These are phyloP conservation scores for Apeira syringaria DNA, from an alignment of 2,888 invertebrate species.

Conservation along the genomic window DNA sequence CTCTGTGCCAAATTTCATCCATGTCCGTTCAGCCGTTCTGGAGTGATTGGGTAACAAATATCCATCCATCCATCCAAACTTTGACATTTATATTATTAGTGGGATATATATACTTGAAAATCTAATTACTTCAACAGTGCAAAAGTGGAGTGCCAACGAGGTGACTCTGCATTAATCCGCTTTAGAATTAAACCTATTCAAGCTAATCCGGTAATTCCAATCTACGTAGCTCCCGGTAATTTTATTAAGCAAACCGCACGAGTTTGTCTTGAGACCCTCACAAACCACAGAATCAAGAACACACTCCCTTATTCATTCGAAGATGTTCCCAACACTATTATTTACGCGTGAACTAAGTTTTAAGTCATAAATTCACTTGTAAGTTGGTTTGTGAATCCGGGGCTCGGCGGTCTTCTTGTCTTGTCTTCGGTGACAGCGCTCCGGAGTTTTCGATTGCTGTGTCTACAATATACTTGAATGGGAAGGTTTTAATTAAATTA, in stretches of 20 bases:
- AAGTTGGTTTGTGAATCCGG: constrained; percentile 51
- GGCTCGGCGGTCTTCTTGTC: constrained; percentile 30
- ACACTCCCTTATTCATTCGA: constrained; percentile 43
- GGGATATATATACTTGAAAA: too few relatives aligned
- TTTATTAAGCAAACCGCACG: constrained; percentile 18
- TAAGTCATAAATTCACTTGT: constrained; percentile 49
- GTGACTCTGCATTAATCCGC: constrained; percentile 14
- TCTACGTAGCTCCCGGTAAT: constrained; percentile 17
- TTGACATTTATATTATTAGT: too few relatives aligned
- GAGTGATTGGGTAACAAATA: too few relatives aligned
- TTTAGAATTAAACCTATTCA: constrained; percentile 11
- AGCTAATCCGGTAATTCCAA: constrained; percentile 15
- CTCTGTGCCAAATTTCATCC: too few relatives aligned
- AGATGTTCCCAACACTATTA: constrained; percentile 37
- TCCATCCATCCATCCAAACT: too few relatives aligned
- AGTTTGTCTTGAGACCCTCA: constrained; percentile 22
- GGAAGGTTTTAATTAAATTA: constrained; percentile 19
- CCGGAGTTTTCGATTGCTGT: constrained; percentile 40
- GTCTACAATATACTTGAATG: constrained; percentile 23
- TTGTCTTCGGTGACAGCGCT: constrained; percentile 46
- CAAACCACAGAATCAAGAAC: constrained; percentile 23
- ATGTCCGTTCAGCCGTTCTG: too few relatives aligned
- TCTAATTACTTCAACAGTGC: too few relatives aligned
- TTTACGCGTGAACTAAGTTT: constrained; percentile 55
- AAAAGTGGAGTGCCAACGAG: too few relatives aligned